Conservation (phyloP, 2,797 vertebrate genomes). For the Melanotaenia parkinsoni region DNA sequence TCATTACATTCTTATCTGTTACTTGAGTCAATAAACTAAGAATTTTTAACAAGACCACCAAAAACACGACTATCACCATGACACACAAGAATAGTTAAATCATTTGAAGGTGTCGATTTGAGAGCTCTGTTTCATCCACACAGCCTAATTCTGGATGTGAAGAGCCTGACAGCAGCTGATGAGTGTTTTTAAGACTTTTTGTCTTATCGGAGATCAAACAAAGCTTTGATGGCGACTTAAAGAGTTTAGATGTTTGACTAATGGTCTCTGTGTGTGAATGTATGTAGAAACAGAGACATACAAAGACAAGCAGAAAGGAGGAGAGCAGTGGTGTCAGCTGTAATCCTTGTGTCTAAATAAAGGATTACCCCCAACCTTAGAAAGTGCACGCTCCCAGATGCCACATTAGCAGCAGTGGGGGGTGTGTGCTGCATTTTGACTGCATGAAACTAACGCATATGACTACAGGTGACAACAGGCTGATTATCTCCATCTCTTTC, state of each 20-base stretch:
- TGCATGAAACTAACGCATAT: slow-evolving; percentile 14
- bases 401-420: slow-evolving; percentile 44
- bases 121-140: slow-evolving; percentile 10
- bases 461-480: neutral
- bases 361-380: slow-evolving; percentile 66
- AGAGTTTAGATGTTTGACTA: slow-evolving; percentile 28
- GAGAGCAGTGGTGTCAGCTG: slow-evolving; percentile 51
- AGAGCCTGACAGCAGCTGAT: neutral
- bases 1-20: neutral
- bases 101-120: slow-evolving; percentile 29
- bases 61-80: neutral
- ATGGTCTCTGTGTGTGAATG: neutral
- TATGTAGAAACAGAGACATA: neutral
- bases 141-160: neutral
- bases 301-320: slow-evolving; percentile 22
- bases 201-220: slow-evolving; percentile 48
- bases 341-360: slow-evolving; percentile 66
- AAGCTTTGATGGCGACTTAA: slow-evolving; percentile 23
- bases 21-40: neutral
- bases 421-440: neutral
- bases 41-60: neutral
- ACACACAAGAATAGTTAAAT: neutral
- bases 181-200: slow-evolving; percentile 41
- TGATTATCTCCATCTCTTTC: neutral
- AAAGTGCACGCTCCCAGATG: slow-evolving; percentile 34